A percentile compares a stretch with the other conserved stretches of the same genome.
Conservation (phyloP, 2,797 vertebrate genomes). For the Lacerta agilis region DNA sequence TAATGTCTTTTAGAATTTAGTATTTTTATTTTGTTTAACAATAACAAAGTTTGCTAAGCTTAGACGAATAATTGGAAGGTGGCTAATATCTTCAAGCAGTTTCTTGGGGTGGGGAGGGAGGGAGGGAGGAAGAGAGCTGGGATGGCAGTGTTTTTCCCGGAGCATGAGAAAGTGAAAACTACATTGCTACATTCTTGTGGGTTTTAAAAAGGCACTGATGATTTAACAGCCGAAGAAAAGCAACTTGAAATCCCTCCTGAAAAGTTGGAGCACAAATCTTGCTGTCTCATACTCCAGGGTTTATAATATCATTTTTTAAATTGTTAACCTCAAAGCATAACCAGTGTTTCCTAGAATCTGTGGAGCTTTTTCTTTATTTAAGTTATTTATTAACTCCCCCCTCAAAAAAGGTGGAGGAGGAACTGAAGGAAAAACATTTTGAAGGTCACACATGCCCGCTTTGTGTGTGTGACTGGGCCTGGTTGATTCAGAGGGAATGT, state of each 20-base stretch:
- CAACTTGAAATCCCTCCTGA: not conserved
- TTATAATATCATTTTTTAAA: slow-evolving; percentile 2
- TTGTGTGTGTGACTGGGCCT: slow-evolving; percentile 28
- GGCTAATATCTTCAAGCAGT: not conserved
- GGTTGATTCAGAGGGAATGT: slow-evolving; percentile 43
- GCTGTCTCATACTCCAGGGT: not conserved
- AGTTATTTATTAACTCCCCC: not conserved
- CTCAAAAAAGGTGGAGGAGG: slow-evolving; percentile 15
- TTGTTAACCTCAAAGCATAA: slow-evolving; percentile 13
- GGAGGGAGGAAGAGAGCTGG: not conserved
- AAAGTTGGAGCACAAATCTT: not conserved
- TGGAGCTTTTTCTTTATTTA: slow-evolving; percentile 8
- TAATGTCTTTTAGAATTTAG: not conserved
- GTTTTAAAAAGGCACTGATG: slow-evolving; percentile 15
- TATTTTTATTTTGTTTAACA: too few species aligned
- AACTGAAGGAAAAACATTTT: not conserved
- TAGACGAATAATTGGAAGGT: not conserved
- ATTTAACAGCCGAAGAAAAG: not conserved
- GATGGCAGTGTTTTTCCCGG: not conserved
- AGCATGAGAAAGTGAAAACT: slow-evolving; percentile 8
- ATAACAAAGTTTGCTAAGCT: not conserved
- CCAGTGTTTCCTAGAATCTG: slow-evolving; percentile 37
- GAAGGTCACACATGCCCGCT: slow-evolving; percentile 46
- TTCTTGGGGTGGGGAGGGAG: not conserved
- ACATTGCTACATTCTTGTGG: slow-evolving; percentile 12